Evolutionary conservation across 2,797 vertebrate genomes (phyloP).

Genomic region (Fratercula arctica): DNA sequence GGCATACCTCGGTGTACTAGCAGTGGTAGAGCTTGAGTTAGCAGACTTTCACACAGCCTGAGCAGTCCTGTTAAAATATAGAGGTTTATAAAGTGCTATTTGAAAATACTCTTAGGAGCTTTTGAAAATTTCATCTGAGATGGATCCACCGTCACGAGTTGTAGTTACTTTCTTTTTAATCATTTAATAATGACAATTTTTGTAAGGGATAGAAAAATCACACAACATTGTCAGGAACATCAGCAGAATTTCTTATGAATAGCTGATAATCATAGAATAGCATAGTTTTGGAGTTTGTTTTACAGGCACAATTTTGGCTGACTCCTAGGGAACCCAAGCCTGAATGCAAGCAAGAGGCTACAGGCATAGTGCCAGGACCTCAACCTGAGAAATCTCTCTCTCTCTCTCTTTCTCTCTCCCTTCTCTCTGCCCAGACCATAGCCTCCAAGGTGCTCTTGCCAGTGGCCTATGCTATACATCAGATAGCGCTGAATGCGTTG

Average conservation of each 20-base stretch:
- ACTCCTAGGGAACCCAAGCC: background rate
- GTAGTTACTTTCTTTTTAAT: background rate
- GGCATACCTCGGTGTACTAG: background rate
- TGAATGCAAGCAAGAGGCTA: background rate
- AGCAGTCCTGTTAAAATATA: background rate
- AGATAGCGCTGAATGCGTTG: background rate
- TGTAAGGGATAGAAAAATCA: background rate
- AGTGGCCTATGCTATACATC: background rate
- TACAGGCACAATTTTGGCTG: background rate
- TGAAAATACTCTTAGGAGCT: background rate
- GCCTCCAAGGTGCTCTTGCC: background rate
- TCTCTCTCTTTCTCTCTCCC: background rate
- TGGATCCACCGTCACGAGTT: fast-evolving
- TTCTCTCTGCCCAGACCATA: background rate
- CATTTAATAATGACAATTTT: background rate
- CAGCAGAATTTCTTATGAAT: background rate
- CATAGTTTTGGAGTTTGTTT: background rate
- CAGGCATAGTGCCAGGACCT: background rate
- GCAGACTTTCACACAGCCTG: background rate
- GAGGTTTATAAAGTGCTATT: background rate
- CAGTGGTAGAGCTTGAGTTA: background rate
- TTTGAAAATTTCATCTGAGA: background rate
- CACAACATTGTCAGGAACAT: background rate
- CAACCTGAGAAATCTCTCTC: background rate
- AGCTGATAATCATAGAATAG: background rate